These are phyloP conservation scores for Leucophenga varia DNA, from an alignment of 1,140 invertebrate genomes.

Conservation along the genomic window DNA sequence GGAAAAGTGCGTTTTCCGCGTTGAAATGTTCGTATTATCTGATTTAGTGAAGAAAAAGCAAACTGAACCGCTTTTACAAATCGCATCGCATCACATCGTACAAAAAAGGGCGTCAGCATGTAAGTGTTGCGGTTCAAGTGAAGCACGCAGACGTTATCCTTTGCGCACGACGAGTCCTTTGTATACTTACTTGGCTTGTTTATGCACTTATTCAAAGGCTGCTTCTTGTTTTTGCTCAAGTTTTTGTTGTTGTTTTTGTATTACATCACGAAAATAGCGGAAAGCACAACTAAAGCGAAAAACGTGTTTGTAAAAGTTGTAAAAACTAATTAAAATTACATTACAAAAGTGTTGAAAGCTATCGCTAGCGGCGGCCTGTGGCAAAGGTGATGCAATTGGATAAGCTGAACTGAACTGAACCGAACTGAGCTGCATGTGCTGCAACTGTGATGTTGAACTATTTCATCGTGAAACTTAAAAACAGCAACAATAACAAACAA, in stretches of 20 bases:
- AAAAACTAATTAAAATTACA: slow-evolving; percentile 28
- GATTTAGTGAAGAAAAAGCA: too few species aligned
- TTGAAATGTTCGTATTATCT: slow-evolving; percentile 1
- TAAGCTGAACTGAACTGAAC: too few species aligned
- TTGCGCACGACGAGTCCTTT: neutral
- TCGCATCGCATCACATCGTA: neutral
- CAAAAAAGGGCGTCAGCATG: neutral
- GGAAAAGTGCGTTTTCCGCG: too few species aligned
- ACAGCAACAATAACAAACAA: too few species aligned
- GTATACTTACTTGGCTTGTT: neutral
- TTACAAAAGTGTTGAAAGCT: slow-evolving; percentile 20
- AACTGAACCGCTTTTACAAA: neutral
- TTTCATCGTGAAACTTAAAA: too few species aligned
- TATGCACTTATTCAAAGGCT: neutral
- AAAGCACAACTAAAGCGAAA: too few species aligned
- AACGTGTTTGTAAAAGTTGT: slow-evolving; percentile 3
- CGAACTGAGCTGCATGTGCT: too few species aligned
- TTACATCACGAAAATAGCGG: neutral
- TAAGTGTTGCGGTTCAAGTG: neutral
- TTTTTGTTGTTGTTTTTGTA: neutral
- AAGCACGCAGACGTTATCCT: too few species aligned
- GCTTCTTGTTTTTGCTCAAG: neutral
- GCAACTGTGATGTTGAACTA: too few species aligned
- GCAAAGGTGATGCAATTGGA: too few species aligned
- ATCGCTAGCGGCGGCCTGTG: too few species aligned